These are phyloP conservation scores for Sylvia atricapilla DNA, from an alignment of 2,113 vertebrate genomes.

Conservation along the genomic window DNA sequence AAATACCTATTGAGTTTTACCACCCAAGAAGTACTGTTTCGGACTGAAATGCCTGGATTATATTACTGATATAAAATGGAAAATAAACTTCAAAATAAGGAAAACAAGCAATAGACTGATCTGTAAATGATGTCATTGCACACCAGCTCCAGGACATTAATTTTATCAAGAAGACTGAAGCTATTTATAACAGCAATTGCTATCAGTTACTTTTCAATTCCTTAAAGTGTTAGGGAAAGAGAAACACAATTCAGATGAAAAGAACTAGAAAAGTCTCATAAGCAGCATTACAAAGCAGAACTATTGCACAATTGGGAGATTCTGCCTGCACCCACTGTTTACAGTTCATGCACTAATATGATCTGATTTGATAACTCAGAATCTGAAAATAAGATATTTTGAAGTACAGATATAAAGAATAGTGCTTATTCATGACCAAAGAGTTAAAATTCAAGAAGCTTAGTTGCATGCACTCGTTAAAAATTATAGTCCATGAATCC, in stretches of 20 bases:
- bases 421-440: slow-evolving; percentile 7
- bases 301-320: neutral
- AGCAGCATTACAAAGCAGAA: neutral
- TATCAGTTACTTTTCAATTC: neutral
- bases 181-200: neutral
- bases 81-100: slow-evolving; percentile 36
- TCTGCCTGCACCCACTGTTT: neutral
- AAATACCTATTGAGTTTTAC: slow-evolving; percentile 58
- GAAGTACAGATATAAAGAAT: neutral
- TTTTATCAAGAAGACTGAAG: neutral
- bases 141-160: neutral
- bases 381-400: neutral
- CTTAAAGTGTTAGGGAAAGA: neutral
- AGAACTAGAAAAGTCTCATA: neutral
- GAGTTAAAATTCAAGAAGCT: neutral
- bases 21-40: slow-evolving; percentile 45
- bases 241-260: neutral
- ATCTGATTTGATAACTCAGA: neutral
- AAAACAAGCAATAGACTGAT: neutral
- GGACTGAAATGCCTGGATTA: slow-evolving; percentile 7
- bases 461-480: neutral
- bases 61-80: slow-evolving; percentile 38
- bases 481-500: neutral
- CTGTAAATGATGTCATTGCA: slow-evolving; percentile 10
- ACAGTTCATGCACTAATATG: neutral